These are phyloP conservation scores for Pampusana beccarii DNA, from an alignment of 2,113 vertebrate genomes.

Conservation along the genomic window DNA sequence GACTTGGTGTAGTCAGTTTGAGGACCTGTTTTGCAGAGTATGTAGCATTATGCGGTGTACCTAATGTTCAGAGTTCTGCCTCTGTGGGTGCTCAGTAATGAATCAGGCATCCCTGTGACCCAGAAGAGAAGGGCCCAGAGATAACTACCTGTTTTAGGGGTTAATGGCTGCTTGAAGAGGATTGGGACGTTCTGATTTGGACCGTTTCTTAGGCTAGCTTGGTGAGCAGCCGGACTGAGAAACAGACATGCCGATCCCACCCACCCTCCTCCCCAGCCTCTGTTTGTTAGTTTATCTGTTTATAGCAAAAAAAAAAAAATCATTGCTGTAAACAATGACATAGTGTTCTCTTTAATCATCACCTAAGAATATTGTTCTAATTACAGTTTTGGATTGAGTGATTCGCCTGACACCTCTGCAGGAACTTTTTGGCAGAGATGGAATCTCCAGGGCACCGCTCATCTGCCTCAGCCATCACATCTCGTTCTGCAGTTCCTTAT, in stretches of 20 bases:
- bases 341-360: neutral
- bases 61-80: neutral
- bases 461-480: neutral
- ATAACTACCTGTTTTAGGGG: neutral
- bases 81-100: neutral
- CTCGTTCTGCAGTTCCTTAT: neutral
- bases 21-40: neutral
- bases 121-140: neutral
- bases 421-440: neutral
- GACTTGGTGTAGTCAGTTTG: neutral
- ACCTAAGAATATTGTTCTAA: neutral
- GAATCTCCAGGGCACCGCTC: neutral
- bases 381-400: neutral
- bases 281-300: conserved; percentile 16
- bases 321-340: neutral
- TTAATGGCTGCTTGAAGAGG: neutral
- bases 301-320: neutral
- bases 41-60: neutral
- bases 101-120: neutral
- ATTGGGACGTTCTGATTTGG: neutral
- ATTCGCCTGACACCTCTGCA: neutral
- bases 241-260: neutral
- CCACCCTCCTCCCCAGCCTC: neutral
- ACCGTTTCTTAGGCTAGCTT: neutral
- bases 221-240: neutral